A percentile compares a stretch with the other conserved stretches of the same genome.
These are phyloP conservation scores for Chitala chitala DNA, from an alignment of 2,113 vertebrate genomes.

Conservation along the genomic window DNA sequence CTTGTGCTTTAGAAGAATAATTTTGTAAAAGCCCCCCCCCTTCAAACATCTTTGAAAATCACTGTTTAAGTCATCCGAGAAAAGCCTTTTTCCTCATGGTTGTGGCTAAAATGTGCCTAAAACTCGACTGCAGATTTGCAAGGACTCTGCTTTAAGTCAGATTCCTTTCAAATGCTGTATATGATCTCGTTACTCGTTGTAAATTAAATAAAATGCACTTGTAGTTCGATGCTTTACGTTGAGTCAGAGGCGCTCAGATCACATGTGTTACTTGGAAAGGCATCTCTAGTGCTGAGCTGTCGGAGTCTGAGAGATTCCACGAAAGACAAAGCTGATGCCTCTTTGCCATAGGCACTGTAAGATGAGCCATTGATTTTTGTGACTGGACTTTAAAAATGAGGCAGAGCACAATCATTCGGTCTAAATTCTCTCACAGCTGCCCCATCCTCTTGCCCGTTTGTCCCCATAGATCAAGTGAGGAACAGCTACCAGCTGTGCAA, in stretches of 20 bases:
- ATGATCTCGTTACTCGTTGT: slow-evolving; percentile 49
- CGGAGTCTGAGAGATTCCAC: not conserved
- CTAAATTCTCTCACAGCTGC: not conserved
- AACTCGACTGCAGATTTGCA: slow-evolving; percentile 63
- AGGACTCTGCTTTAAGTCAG: slow-evolving; percentile 53
- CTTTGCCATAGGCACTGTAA: not conserved
- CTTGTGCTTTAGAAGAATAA: slow-evolving; percentile 22
- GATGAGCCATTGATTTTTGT: slow-evolving; percentile 4
- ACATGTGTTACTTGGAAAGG: not conserved
- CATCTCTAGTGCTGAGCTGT: not conserved
- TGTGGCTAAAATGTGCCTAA: slow-evolving; percentile 54
- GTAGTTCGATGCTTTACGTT: slow-evolving; percentile 32
- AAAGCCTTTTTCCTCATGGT: slow-evolving; percentile 51
- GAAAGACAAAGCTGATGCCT: not conserved
- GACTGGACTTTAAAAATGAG: slow-evolving; percentile 6
- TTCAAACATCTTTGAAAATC: slow-evolving; percentile 11
- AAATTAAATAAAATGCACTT: slow-evolving; percentile 40
- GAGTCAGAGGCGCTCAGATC: slow-evolving; percentile 45
- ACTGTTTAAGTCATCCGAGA: slow-evolving; percentile 25
- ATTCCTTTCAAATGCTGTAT: slow-evolving; percentile 37
- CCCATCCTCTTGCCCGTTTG: slow-evolving; percentile 15
- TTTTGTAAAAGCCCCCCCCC: not conserved
- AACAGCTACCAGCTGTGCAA: slow-evolving; percentile 98
- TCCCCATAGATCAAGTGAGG: slow-evolving; percentile 87
- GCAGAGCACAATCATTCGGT: not conserved